Conservation (phyloP, 1,140 invertebrate genomes). For the Cyrtorhinus lividipennis region DNA sequence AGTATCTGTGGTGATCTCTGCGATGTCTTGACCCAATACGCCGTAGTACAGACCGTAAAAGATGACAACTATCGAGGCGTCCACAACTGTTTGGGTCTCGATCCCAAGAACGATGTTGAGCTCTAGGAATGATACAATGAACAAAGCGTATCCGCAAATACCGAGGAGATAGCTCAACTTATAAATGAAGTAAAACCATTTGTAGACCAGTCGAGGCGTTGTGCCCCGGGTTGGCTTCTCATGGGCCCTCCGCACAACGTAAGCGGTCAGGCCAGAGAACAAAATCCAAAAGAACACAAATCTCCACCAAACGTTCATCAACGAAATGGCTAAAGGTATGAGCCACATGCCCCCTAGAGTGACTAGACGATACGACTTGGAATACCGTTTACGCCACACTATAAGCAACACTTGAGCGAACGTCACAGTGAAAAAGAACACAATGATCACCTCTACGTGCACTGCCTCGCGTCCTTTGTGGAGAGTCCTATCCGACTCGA, state of each 20-base stretch:
- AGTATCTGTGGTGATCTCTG: constrained; percentile 93
- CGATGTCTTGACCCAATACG: constrained; percentile 91
- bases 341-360: neutral
- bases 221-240: neutral
- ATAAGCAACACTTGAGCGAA: neutral
- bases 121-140: constrained; percentile 85
- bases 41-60: constrained; percentile 99
- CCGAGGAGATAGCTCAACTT: constrained; percentile 87
- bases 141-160: constrained; percentile 81
- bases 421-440: neutral
- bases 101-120: constrained; percentile 77
- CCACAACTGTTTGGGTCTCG: constrained; percentile 77
- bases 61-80: constrained; percentile 71
- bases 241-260: neutral
- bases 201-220: constrained; percentile 71
- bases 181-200: constrained; percentile 97
- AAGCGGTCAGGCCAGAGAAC: neutral
- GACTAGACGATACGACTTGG: neutral
- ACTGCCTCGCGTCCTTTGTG: neutral
- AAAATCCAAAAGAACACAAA: neutral
- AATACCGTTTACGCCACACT: neutral
- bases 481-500: no score
- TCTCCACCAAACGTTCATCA: neutral
- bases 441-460: neutral
- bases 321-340: neutral